Conservation (phyloP, 2,113 vertebrate genomes). For the Hyperoodon ampullatus region DNA sequence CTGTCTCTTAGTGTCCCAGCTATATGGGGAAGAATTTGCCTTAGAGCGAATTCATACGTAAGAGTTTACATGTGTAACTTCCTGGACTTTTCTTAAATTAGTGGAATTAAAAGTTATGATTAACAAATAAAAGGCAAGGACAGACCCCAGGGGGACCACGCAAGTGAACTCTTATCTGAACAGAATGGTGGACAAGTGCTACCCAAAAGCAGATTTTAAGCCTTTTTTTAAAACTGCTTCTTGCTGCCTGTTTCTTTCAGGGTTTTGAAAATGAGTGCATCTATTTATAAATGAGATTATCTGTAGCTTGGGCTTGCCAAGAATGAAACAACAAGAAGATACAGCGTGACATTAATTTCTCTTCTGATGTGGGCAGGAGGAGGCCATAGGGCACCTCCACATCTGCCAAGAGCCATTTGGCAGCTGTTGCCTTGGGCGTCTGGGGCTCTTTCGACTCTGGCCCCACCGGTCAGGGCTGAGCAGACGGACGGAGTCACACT, state of each 20-base stretch:
- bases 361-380: constrained; percentile 55
- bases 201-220: neutral
- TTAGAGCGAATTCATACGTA: neutral
- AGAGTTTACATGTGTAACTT: neutral
- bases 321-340: constrained; percentile 58
- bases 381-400: neutral
- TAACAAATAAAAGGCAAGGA: neutral
- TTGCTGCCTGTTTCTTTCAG: neutral
- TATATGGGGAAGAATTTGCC: neutral
- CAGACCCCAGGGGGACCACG: neutral
- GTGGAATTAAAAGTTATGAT: neutral
- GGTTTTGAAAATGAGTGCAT: constrained; percentile 28
- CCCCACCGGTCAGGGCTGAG: neutral
- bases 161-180: neutral
- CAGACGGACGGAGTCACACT: constrained; percentile 53
- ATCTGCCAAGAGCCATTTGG: constrained; percentile 60
- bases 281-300: constrained; percentile 62
- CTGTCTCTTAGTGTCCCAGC: neutral
- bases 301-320: constrained; percentile 48
- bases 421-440: constrained; percentile 30
- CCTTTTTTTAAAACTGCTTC: neutral
- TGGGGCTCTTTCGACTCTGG: neutral
- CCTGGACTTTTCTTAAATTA: neutral
- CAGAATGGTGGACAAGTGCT: neutral
- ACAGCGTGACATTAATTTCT: constrained; percentile 33